A percentile compares a stretch with the other conserved stretches of the same genome.
phyloP scores from a whole-genome alignment of 2,113 vertebrate species.

The Apaloderma vittatum region DNA sequence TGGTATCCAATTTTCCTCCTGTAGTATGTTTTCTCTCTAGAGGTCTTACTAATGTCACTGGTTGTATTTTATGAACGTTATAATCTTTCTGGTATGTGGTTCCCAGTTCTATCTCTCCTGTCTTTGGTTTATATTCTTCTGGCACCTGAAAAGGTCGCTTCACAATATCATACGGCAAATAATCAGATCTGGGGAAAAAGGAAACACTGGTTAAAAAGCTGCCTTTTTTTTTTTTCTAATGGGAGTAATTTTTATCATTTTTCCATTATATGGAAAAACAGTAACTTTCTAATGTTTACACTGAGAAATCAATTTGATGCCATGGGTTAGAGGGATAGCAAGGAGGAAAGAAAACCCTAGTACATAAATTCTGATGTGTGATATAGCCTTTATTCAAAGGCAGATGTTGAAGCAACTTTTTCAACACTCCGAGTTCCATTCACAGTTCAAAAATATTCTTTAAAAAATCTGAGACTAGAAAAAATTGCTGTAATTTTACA shows the following conservation, averaged over 20 bases:
- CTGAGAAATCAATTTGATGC: background rate
- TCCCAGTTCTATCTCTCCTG: slow-evolving; percentile 78
- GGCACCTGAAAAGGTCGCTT: slow-evolving; percentile 60
- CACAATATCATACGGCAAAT: slow-evolving; percentile 78
- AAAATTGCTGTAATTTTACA: background rate
- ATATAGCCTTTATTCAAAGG: background rate
- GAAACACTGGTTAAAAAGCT: background rate
- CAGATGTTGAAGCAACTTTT: background rate
- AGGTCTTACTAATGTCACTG: slow-evolving; percentile 74
- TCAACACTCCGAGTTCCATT: background rate
- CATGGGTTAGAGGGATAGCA: background rate
- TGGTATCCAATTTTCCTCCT: slow-evolving; percentile 79
- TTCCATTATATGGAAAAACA: background rate
- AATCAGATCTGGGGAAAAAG: slow-evolving; percentile 80
- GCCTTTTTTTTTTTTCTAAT: background rate
- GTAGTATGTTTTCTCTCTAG: slow-evolving; percentile 67
- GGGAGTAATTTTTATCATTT: background rate
- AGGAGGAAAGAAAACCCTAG: background rate
- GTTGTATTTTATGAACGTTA: slow-evolving; percentile 76
- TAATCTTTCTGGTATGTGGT: slow-evolving; percentile 86
- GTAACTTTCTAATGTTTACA: background rate
- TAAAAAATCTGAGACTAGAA: background rate
- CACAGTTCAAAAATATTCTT: background rate
- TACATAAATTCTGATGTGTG: background rate
- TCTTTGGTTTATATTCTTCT: slow-evolving; percentile 76